A percentile compares a stretch with the other conserved stretches of the same genome.
These are phyloP conservation scores for Meloidogyne exigua DNA, from an alignment of 1,140 invertebrate genomes.

Conservation along the genomic window DNA sequence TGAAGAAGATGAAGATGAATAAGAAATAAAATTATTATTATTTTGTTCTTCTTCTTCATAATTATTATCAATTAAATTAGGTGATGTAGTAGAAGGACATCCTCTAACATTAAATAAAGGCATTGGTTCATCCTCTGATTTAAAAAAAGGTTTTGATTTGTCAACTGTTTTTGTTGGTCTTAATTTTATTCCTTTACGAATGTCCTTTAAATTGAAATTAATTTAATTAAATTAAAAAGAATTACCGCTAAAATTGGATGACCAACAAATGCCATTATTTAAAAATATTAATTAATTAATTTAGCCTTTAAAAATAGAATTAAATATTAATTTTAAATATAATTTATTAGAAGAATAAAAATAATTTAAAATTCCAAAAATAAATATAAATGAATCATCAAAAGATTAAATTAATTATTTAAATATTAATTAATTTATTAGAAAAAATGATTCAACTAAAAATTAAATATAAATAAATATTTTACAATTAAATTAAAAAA, in stretches of 20 bases:
- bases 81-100: not conserved
- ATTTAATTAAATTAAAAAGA: not conserved
- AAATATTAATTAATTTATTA: not conserved
- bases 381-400: not conserved
- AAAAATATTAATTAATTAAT: not conserved
- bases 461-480: too few species aligned
- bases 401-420: not conserved
- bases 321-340: too few species aligned
- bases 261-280: constrained; percentile 28
- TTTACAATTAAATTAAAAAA: too few species aligned
- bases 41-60: too few species aligned
- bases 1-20: not conserved
- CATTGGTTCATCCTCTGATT: constrained; percentile 37
- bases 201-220: constrained; percentile 37
- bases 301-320: not conserved
- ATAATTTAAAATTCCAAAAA: too few species aligned
- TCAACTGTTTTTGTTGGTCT: constrained; percentile 42
- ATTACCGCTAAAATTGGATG: constrained; percentile 30
- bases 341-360: too few species aligned
- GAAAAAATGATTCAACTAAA: not conserved
- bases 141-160: constrained; percentile 42
- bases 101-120: constrained; percentile 2
- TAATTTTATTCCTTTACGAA: constrained; percentile 40
- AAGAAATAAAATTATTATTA: not conserved
- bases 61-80: too few species aligned